A percentile compares a stretch with the other conserved stretches of the same genome.
phyloP scores from a whole-genome alignment of 2,888 invertebrate species.

The Chymomyza caudatula region DNA sequence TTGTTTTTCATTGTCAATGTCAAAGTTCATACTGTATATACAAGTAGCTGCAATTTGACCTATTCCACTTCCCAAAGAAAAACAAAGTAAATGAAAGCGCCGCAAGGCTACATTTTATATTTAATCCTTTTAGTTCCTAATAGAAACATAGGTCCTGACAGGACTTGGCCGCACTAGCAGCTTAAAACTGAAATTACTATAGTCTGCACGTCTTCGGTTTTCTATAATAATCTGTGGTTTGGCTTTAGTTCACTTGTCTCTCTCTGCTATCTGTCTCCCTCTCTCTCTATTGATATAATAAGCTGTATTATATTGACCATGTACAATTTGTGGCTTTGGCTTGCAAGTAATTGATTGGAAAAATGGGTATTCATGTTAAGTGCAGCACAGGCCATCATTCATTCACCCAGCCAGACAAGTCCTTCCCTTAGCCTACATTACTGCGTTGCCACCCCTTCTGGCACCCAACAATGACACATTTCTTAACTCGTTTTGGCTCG shows the following conservation, averaged over 20 bases:
- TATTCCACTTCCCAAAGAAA: not conserved
- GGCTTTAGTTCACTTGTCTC: not conserved
- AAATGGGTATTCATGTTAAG: slow-evolving; percentile 62
- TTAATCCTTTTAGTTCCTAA: too few species aligned
- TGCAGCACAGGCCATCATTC: slow-evolving; percentile 41
- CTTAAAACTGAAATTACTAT: slow-evolving; percentile 41
- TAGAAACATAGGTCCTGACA: too few species aligned
- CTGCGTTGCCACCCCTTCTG: not conserved
- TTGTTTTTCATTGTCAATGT: slow-evolving; percentile 28
- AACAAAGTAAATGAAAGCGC: not conserved
- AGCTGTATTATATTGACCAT: slow-evolving; percentile 11
- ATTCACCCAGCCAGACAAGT: slow-evolving; percentile 5
- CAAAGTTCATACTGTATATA: slow-evolving; percentile 20
- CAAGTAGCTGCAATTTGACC: not conserved
- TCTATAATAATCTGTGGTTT: not conserved
- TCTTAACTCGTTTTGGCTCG: slow-evolving; percentile 66
- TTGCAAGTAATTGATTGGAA: slow-evolving; percentile 64
- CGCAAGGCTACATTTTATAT: not conserved
- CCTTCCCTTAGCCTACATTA: not conserved
- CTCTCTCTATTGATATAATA: not conserved
- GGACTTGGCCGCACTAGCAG: too few species aligned
- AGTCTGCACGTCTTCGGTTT: slow-evolving; percentile 1
- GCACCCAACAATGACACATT: slow-evolving; percentile 39
- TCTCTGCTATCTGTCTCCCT: not conserved
- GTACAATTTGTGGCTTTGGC: slow-evolving; percentile 9